Base-by-base conservation (phyloP, 2,888 invertebrate species). In the Neria commutata region DNA sequence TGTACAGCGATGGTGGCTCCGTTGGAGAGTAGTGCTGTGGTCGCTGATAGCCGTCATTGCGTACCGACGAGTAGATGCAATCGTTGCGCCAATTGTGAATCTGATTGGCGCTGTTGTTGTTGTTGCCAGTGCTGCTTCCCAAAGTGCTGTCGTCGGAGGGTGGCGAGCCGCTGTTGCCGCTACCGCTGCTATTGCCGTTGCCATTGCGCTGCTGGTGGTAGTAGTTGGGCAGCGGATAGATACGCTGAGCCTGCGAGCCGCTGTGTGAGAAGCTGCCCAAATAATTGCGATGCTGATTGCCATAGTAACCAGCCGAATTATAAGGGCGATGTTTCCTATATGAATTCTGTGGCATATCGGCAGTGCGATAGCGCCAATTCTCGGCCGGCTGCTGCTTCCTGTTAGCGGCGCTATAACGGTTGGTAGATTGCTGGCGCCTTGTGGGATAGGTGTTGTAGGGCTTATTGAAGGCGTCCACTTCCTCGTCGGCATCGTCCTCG, bases 41-140 rank as follows among this genome's bases (percentile, higher is more conserved):
- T 56, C 68, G 60, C 54, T 61, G 65, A 29, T 68, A 50, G 34
- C 70, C 76, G 54, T 75, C 78, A 57, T 69, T 73, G n/a, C 77
- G 75, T 52, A 72, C 73, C 23, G 74, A 70, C 23, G 76, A 70
- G 60, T 70, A 77, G 48, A 77, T 71, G 59, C 77, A 75, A 61
- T 81, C 78, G 61, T 81, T 78, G 3, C 81, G 80, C 82, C 81
- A 82, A 53, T 81, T 82, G 29, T 71, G 76, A 64, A 79, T 76
- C 56, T 73, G 71, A 19, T 66, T 62, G 8, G 53, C 34, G 54
- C 14, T 16, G 16, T 11, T 21, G 4, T 25, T 19, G 17, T 37
- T 26, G n/a, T n/a, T 11, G 19, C 34, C 34, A 14, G 33, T 10
- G 50, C 60, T 54, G 34, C 52, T 29, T 17, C 51, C 63, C 17